phyloP scores from a whole-genome alignment of 1,140 invertebrate genomes.

The Telenomus remus region DNA sequence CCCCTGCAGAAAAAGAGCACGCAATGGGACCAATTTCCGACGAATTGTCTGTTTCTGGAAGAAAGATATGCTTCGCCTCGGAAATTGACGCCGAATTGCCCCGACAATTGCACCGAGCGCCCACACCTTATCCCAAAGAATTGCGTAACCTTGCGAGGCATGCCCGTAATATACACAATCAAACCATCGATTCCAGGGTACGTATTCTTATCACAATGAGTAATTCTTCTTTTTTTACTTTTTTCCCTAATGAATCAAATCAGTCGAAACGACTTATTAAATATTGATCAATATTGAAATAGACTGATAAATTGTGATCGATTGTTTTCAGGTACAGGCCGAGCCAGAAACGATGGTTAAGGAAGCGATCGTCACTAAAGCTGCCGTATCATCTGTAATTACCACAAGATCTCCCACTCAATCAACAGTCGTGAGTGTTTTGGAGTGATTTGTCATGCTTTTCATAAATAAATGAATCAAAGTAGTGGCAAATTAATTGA shows the following conservation, averaged over 20 bases:
- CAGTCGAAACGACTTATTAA: too few relatives aligned
- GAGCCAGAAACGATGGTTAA: slow-evolving; percentile 67
- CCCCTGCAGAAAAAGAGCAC: slow-evolving; percentile 64
- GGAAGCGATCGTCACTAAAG: slow-evolving; percentile 69
- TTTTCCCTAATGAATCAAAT: too few relatives aligned
- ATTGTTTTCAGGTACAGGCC: slow-evolving; percentile 57
- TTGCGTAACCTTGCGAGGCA: slow-evolving; percentile 89
- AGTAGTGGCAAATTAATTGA: not conserved
- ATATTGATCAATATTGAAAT: not conserved
- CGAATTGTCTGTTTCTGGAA: slow-evolving; percentile 68
- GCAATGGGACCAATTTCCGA: slow-evolving; percentile 68
- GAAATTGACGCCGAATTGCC: slow-evolving; percentile 78
- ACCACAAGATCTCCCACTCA: slow-evolving; percentile 59
- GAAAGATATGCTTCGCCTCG: slow-evolving; percentile 83
- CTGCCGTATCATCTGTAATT: slow-evolving; percentile 59
- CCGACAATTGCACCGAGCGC: slow-evolving; percentile 83
- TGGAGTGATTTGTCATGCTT: too few relatives aligned
- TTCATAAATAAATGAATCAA: too few relatives aligned
- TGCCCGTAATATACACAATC: slow-evolving; percentile 76
- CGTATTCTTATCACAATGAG: slow-evolving; percentile 29
- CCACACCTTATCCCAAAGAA: slow-evolving; percentile 95
- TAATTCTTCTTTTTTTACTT: too few relatives aligned
- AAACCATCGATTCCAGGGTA: slow-evolving; percentile 69
- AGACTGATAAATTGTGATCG: not conserved
- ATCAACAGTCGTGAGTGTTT: slow-evolving; percentile 44